Evolutionary conservation across 2,113 vertebrate species (phyloP).

Genomic region (Podiceps cristatus): DNA sequence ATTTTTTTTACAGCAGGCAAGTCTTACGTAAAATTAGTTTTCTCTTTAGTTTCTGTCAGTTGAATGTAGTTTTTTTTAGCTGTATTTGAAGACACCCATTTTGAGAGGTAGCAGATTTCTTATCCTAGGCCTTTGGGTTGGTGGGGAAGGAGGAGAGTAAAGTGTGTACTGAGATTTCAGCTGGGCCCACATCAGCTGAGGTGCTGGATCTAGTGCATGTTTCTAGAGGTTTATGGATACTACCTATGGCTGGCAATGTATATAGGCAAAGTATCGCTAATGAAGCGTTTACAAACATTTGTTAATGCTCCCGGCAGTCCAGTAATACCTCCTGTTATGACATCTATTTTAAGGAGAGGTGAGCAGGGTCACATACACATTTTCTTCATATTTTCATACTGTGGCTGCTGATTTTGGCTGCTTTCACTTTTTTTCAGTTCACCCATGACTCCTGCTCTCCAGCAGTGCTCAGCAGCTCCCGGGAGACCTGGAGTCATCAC

Average conservation of each 20-base stretch:
- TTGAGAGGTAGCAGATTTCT: neutral
- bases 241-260: neutral
- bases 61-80: neutral
- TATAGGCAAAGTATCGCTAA: neutral
- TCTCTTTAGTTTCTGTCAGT: neutral
- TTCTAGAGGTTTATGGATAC: neutral
- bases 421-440: neutral
- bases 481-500: neutral
- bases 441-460: neutral
- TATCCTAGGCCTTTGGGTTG: neutral
- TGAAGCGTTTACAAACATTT: neutral
- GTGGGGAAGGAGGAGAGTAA: neutral
- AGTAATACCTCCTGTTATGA: neutral
- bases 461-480: neutral
- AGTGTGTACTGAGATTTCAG: neutral
- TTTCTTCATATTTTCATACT: neutral
- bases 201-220: neutral
- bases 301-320: neutral
- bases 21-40: neutral
- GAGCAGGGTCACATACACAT: neutral
- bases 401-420: neutral
- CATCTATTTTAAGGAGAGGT: neutral
- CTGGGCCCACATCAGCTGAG: neutral
- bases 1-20: slow-evolving; percentile 2
- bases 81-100: neutral